A percentile compares a stretch with the other conserved stretches of the same genome.
phyloP scores from a whole-genome alignment of 2,888 invertebrate species.

The Schrankia costaestrigalis region DNA sequence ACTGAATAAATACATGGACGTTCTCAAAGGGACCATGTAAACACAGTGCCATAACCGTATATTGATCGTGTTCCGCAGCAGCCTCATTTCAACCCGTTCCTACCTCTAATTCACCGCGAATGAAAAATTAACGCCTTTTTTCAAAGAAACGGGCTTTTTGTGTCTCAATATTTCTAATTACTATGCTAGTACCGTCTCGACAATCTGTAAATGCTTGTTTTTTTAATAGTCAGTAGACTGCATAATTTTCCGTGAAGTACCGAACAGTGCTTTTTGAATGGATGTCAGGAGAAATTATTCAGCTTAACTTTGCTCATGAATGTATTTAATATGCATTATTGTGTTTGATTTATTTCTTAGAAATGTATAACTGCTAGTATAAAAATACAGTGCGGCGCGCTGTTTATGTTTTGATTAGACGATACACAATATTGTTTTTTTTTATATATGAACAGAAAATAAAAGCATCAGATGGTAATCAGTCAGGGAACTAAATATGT shows the following conservation, averaged over 20 bases:
- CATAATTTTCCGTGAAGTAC: slow-evolving; percentile 36
- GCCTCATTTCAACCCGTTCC: slow-evolving; percentile 27
- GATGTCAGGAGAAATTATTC: too few relatives aligned
- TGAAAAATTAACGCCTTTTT: slow-evolving; percentile 46
- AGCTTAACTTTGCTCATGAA: too few relatives aligned
- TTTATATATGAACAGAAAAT: too few relatives aligned
- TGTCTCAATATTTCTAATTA: slow-evolving; percentile 45
- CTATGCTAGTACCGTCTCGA: slow-evolving; percentile 34
- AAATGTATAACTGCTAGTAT: too few relatives aligned
- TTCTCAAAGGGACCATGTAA: slow-evolving; percentile 12
- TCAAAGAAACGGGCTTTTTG: slow-evolving; percentile 34
- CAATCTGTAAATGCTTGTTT: slow-evolving; percentile 29
- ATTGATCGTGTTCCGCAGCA: slow-evolving; percentile 26
- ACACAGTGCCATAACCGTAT: slow-evolving; percentile 24
- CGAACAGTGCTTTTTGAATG: slow-evolving; percentile 13
- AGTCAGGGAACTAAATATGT: too few relatives aligned
- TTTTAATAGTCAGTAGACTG: slow-evolving; percentile 34
- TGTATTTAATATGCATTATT: too few relatives aligned
- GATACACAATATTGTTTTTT: too few relatives aligned
- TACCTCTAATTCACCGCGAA: slow-evolving; percentile 39
- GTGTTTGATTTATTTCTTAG: too few relatives aligned
- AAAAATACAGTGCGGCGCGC: too few relatives aligned
- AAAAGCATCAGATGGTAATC: too few relatives aligned
- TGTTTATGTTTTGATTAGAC: too few relatives aligned
- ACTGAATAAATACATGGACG: slow-evolving; percentile 1